These are phyloP conservation scores for Sciurus vulgaris DNA, from an alignment of 2,797 vertebrate genomes.

Conservation along the genomic window DNA sequence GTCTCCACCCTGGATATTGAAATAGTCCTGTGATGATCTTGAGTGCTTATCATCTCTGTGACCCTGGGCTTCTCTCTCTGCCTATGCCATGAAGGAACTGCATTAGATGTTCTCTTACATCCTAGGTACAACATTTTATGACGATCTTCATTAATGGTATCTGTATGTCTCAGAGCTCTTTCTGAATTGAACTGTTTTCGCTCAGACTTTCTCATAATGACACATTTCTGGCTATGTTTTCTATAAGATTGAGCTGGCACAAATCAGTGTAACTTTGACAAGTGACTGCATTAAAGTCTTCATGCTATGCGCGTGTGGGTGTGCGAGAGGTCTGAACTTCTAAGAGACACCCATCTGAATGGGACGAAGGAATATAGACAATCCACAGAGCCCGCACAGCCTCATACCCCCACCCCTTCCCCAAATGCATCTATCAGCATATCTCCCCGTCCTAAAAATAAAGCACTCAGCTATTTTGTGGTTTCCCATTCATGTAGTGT, in stretches of 20 bases:
- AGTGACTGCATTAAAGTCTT: not conserved
- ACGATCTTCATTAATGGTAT: not conserved
- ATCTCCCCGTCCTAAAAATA: not conserved
- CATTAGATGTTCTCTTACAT: not conserved
- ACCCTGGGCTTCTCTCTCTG: not conserved
- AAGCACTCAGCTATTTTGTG: not conserved
- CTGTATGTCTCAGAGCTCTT: not conserved
- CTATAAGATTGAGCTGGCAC: not conserved
- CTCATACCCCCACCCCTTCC: not conserved
- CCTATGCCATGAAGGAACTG: not conserved
- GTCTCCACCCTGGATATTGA: not conserved
- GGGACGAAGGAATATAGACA: not conserved
- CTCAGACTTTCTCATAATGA: not conserved
- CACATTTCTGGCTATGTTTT: constrained; percentile 34
- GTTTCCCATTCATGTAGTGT: not conserved
- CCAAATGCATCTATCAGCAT: not conserved
- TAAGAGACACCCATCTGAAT: not conserved
- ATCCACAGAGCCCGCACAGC: fast-evolving
- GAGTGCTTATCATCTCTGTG: not conserved
- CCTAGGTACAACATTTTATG: not conserved
- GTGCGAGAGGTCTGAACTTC: not conserved
- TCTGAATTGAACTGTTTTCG: not conserved
- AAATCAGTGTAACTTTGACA: not conserved
- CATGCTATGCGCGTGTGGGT: too few species aligned
- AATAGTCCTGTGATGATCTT: not conserved